phyloP scores from a whole-genome alignment of 2,797 vertebrate genomes.

The Neoniphon sammara region DNA sequence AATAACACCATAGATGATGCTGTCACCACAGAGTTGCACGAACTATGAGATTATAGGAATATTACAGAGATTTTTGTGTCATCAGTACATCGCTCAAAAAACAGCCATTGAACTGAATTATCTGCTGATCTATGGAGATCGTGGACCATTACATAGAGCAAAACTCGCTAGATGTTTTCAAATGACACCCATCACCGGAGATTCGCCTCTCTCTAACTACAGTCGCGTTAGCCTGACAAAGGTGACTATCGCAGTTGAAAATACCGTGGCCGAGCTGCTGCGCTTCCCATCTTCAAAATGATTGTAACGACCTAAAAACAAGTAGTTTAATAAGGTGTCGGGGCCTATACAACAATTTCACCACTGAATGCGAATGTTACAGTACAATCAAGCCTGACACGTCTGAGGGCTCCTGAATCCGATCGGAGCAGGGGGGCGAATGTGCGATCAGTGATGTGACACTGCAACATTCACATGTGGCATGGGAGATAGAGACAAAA shows the following conservation, averaged over 20 bases:
- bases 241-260: background rate
- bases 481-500: conserved; percentile 67
- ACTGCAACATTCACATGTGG: conserved; percentile 67
- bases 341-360: conserved; percentile 51
- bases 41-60: too few relatives aligned
- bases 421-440: background rate
- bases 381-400: background rate
- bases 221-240: background rate
- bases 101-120: conserved; percentile 27
- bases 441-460: conserved; percentile 55
- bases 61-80: conserved; percentile 28
- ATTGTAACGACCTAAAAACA: conserved; percentile 28
- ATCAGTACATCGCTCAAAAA: background rate
- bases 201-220: background rate
- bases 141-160: conserved; percentile 17
- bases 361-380: conserved; percentile 29
- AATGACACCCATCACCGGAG: background rate
- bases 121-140: background rate
- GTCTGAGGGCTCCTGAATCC: conserved; percentile 14
- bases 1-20: too few relatives aligned
- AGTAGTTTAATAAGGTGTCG: conserved; percentile 10
- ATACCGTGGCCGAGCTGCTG: background rate
- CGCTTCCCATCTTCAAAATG: background rate
- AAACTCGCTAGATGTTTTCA: conserved; percentile 5
- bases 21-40: too few relatives aligned